Base-by-base conservation (phyloP, 2,797 vertebrate genomes). In the Amniataba percoides region DNA sequence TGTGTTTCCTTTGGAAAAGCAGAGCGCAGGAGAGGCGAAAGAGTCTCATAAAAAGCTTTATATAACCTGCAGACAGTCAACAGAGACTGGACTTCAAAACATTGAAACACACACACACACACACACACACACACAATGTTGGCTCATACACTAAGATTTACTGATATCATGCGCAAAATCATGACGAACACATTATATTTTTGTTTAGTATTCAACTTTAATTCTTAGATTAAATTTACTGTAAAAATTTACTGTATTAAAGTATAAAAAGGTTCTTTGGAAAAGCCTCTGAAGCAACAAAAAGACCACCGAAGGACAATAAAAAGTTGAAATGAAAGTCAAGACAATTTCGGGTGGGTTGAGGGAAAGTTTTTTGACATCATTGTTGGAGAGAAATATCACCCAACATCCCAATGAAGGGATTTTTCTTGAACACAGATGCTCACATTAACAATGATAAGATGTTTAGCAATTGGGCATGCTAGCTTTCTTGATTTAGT, bases 11-110 rank as follows among this genome's bases (percentile, higher is more conserved):
- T 78, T 73, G 80, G 71, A 84, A 78, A 74, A 43, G 72, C 63
- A 34, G 65, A 59, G 65, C 3, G 21, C 27, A 15, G 52, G 48
- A 36, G 61, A 71, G 21, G 13, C 15, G 39, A 43, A 34, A 59
- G 7, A 61, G 81, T 65, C 86, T 85, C 74, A 62, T 79, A 70
- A 86, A 88, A 82, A 61, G 21, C 48, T 66, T 90, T 85, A 83
- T 51, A 51, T 78, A 89, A 91, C 82, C 68, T 84, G 75, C 78
- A 85, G 72, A 65, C 60, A 8, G 27, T 36, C 58, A 78, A 71
- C 57, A 68, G 49, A 31, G 61, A 36, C 36, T 15, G 3, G 1
- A 36, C 70, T 53, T 71, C 15, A 53, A 60, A 72, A 67, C 55
- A 69, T 31, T 48, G 34, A 21, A 45, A 73, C 52, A 71, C 39